Percentiles rank a stretch among this genome's conserved stretches.
phyloP scores from a whole-genome alignment of 2,797 vertebrate genomes.

The Falco columbarius region DNA sequence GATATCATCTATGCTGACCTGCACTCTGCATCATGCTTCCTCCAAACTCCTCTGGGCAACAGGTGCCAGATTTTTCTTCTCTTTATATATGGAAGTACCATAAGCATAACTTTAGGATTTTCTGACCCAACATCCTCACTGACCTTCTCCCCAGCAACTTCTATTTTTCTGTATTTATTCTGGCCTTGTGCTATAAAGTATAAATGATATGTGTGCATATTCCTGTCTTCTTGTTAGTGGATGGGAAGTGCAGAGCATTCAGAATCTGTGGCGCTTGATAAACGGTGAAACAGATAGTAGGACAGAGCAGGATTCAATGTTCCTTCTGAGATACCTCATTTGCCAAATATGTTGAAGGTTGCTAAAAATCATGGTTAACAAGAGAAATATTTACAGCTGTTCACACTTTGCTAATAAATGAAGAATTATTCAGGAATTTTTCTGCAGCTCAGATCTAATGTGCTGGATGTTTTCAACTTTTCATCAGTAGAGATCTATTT shows the following conservation, averaged over 20 bases:
- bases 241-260: not conserved
- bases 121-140: not conserved
- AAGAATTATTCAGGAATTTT: not conserved
- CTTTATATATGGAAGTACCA: not conserved
- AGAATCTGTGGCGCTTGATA: not conserved
- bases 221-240: not conserved
- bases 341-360: not conserved
- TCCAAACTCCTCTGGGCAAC: not conserved
- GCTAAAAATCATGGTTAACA: not conserved
- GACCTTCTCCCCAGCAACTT: not conserved
- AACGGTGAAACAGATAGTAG: not conserved
- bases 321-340: not conserved
- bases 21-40: not conserved
- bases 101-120: not conserved
- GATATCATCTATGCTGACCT: not conserved
- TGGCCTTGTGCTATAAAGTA: not conserved
- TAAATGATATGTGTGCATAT: not conserved
- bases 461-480: not conserved
- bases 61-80: slow-evolving; percentile 3
- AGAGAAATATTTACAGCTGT: not conserved
- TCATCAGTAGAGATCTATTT: not conserved
- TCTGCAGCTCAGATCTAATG: not conserved
- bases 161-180: not conserved
- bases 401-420: not conserved
- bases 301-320: not conserved